Evolutionary conservation across 2,888 invertebrate genomes (phyloP).

Genomic region (Ochropacha duplaris): DNA sequence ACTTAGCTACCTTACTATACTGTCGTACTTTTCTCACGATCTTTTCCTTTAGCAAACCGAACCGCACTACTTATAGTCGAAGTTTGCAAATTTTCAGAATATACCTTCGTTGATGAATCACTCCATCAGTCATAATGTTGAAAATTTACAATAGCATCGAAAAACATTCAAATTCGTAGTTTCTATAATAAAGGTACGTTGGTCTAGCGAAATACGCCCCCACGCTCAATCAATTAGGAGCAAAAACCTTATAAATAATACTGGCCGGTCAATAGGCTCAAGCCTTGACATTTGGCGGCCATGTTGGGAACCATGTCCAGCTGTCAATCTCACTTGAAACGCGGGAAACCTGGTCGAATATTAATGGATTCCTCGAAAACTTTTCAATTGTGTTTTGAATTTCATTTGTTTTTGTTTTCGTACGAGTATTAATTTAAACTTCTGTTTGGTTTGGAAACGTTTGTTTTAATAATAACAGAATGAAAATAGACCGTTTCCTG

Average conservation of each 20-base stretch:
- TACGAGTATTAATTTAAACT: constrained; percentile 5
- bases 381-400: background rate
- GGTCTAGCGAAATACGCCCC: background rate
- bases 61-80: too few relatives aligned
- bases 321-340: constrained; percentile 32
- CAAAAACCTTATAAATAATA: constrained; percentile 4
- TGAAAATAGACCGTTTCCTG: too few relatives aligned
- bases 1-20: too few relatives aligned
- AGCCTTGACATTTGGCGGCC: constrained; percentile 13
- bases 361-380: constrained; percentile 23
- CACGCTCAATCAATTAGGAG: background rate
- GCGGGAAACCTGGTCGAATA: constrained; percentile 33
- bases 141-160: background rate
- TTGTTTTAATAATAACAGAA: too few relatives aligned
- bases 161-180: background rate
- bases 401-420: background rate
- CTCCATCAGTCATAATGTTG: background rate
- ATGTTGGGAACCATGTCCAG: constrained; percentile 19
- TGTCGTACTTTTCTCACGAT: too few relatives aligned
- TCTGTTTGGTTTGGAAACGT: background rate
- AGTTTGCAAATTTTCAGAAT: too few relatives aligned
- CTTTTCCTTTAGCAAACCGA: too few relatives aligned
- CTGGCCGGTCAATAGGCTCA: constrained; percentile 6
- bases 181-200: too few relatives aligned
- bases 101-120: background rate